Base-by-base conservation (phyloP, 2,797 vertebrate genomes). In the Platalea minor region DNA sequence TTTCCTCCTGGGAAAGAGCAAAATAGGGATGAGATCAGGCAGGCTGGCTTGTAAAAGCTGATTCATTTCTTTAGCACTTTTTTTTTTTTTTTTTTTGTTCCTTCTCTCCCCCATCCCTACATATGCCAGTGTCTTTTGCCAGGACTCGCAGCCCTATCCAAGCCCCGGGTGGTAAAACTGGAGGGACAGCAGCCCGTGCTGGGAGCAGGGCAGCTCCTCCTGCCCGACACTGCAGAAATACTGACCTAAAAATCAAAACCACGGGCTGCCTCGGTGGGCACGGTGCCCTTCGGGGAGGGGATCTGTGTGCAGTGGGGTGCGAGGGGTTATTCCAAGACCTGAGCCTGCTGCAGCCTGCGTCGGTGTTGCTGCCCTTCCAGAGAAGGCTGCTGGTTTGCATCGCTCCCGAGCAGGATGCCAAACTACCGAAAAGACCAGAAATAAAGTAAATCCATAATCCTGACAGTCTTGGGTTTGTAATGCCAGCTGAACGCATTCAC, bases 1-100 rank as follows among this genome's bases (percentile, higher is more conserved):
- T 54, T 93, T n/a, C 88, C 94, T 94, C 88, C 85, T 88, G 91
- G 94, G 95, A 95, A 93, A 88, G 82, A 96, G 91, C 91, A 86
- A 73, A 84, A 29, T 3, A 57, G 77, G 85, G 91, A 78, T 96
- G 96, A 96, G 95, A 51, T 95, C 93, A 95, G 89, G 79, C 96
- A 80, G 91, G n/a, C 61, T 77, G 86, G 21, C 70, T 81, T 53
- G 48, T 57, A 54, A 88, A 94, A 93, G 88, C 91, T 85, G 96
- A 86, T 91, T 94, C 72, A 88, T 91, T 96, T 60, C 85, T 92
- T 64, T 23, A 81, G 82, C 89, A 43, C 24, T 0, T 29, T 48
- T 31, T 41, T 33, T 43, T 13, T 17, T 25, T 26, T 35, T 53
- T 33, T 33, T 13, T 15, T 25, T 12, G 3, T 33, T 31, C 35